Base-by-base conservation (phyloP, 2,113 vertebrate species). In the Herpetotheres cachinnans region DNA sequence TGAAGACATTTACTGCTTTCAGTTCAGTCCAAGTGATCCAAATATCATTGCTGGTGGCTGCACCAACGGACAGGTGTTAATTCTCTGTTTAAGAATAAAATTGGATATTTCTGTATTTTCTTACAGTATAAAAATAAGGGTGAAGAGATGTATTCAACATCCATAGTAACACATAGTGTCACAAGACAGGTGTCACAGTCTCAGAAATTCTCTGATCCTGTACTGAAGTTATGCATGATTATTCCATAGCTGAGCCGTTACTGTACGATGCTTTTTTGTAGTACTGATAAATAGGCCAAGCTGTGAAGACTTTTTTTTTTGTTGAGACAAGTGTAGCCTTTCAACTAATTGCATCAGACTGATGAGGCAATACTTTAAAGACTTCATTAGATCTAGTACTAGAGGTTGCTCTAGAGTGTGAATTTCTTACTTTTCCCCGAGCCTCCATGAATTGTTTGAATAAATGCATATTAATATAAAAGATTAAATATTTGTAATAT, bases 41-140 rank as follows among this genome's bases (percentile, higher is more conserved):
- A 99, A 99, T 93, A 98, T 99, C 96, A 99, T 99, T 73, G 99
- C 98, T 96, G 99, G 99, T 63, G 99, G 99, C 90, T 99, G 99
- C 92, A 95, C 98, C 19, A 99, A 99, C 65, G 99, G 99, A 82
- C 99, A 99, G 99, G 99, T 99, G 97, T 54, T 78, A 32, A 40
- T 83, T 70, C 6, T 7, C 25, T 49, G 15, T 82, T 92, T 66
- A 86, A 88, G 58, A 72, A 86, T 50, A 63, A 66, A 83, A 70
- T 22, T 15, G 29, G n/a, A 5, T 66, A 67, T 71, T 70, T 86
- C n/a, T 89, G 6, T 74, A 32, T 81, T 63, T 80, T 89, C 40
- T 88, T 81, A 25, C 30, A 46, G 6, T 74, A 72, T 16, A 62
- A 86, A 92, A 86, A 56, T 44, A 88, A 86, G 42, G 22, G 16